Percentiles rank a stretch among this genome's conserved stretches.
Conservation (phyloP, 2,113 vertebrate species). For the Coryphaenoides rupestris region DNA sequence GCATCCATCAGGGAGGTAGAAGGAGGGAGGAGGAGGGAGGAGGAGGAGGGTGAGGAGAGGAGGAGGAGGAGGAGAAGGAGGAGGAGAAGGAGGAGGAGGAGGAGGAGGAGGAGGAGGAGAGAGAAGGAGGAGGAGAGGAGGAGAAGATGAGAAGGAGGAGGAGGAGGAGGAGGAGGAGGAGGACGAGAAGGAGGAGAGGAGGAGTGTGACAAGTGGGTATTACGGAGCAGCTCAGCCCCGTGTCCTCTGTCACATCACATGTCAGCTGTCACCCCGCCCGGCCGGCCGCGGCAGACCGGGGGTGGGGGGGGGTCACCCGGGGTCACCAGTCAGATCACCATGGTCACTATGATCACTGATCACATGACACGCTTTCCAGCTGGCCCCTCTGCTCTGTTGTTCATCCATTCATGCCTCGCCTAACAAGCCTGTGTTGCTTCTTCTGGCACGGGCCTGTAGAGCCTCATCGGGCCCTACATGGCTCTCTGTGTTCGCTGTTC, state of each 20-base stretch:
- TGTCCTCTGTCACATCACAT: slow-evolving; percentile 43
- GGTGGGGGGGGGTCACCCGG: slow-evolving; percentile 26
- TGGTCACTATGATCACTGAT: slow-evolving; percentile 11
- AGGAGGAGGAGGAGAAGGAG: no score
- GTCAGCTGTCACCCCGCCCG: slow-evolving; percentile 21
- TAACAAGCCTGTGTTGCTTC: slow-evolving; percentile 18
- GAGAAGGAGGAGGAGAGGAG: background rate
- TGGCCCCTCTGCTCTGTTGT: background rate
- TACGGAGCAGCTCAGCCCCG: slow-evolving; percentile 52
- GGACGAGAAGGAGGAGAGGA: slow-evolving; percentile 27
- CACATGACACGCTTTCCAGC: slow-evolving; percentile 6
- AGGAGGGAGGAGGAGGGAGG: no score
- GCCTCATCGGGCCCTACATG: no score
- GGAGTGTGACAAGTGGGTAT: slow-evolving; percentile 41
- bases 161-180: background rate
- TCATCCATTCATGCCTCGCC: slow-evolving; percentile 16
- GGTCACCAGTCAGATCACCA: slow-evolving; percentile 42
- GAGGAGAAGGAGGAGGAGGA: slow-evolving; percentile 7
- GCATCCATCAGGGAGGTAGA: slow-evolving; percentile 42
- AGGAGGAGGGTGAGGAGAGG: no score
- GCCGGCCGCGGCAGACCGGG: background rate
- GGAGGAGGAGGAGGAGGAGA: no score
- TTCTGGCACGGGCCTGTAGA: no score
- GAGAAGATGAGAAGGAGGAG: slow-evolving; percentile 19
- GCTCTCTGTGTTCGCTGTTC: no score